Evolutionary conservation across 2,888 invertebrate species (phyloP), one percentile per base, ranked within the genome.

Genomic region (Trissolcus brochymenae): DNA sequence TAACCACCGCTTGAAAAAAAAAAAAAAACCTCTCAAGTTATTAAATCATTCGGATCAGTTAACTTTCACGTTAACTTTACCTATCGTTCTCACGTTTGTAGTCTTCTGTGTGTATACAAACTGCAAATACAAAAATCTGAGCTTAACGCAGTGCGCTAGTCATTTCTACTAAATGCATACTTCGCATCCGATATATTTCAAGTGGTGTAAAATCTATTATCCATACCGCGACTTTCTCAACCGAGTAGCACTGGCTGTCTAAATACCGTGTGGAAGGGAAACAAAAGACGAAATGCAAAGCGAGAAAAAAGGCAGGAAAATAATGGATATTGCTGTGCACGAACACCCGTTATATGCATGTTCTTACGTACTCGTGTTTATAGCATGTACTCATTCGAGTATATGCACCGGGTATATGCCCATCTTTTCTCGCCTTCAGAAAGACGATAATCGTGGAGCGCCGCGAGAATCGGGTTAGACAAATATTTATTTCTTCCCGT

Each of bases 311-410:
- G 17, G 60, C 56, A 35, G 41, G 11, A 19, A 17, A 64, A 60
- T 71, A 76, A 76, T 76, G 71, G 57, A 71, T 71, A 76, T 55
- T 68, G 41, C 61, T 43, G 67, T 35, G 21, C 66, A 46, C 62
- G 56, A 66, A 66, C 57, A 76, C 61, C 71, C 56, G 76, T 71
- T 76, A 76, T 76, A 57, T 70, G 55, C 66, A 54, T 57, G 76
- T 71, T n/a, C 76, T 66, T 66, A 66, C 66, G 66, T 64, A 72
- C 65, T 61, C 60, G 59, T 65, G 70, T 70, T 76, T 70, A 76
- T 65, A 70, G 54, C 61, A 64, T 62, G 54, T 64, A 72, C 59
- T 54, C 46, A 14, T 53, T 70, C 56, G 64, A 55, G 70, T 53
- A 65, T 51, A 70, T 65, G 57, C 17, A 49, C 54, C 53, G 61